Evolutionary conservation across 1,140 invertebrate species (phyloP), one percentile per base, ranked within the genome.

Genomic region (Triops longicaudatus): DNA sequence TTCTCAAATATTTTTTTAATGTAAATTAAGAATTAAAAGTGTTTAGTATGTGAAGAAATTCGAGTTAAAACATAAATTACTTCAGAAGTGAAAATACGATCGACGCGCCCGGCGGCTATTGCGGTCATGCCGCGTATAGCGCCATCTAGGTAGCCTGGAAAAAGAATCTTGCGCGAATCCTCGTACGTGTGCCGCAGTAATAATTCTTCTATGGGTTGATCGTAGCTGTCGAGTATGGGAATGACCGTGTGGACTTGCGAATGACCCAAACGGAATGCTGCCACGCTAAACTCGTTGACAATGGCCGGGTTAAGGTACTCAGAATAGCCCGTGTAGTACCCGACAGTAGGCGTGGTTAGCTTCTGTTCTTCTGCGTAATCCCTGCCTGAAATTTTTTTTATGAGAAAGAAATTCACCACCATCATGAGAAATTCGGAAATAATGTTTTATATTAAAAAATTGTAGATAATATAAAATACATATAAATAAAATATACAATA

Each of bases 191-290:
- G 72, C 12, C 80, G 73, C 11, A 81, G 75, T 12, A 72, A 44
- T 28, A 81, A 73, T 12, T 31, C n/a, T 12, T 73, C 72, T 44
- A 76, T 72, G 7, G 74, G 73, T 14, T 79, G 73, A 73, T 86
- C 88, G 87, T 86, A 93, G 91, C 91, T 88, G 73, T 93, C 86
- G 81, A 87, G 86, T 5, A 63, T 63, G 10, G 44, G 44, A n/a
- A 63, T 22, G 14, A 22, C 14, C 77, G 92, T 93, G 80, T 91
- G 89, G 74, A 96, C 92, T 73, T 92, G 86, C 0, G 92, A 90
- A 83, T 96, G 94, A 85, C 95, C 95, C 81, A 93, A 92, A 86
- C 94, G 89, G 82, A 93, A 95, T 0, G 93, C 94, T 11, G 92
- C 93, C 0, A 89, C 93, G 0, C 93, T 90, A 81, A 95, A 94